phyloP scores from a whole-genome alignment of 2,113 vertebrate genomes.

The Nyctereutes procyonoides region DNA sequence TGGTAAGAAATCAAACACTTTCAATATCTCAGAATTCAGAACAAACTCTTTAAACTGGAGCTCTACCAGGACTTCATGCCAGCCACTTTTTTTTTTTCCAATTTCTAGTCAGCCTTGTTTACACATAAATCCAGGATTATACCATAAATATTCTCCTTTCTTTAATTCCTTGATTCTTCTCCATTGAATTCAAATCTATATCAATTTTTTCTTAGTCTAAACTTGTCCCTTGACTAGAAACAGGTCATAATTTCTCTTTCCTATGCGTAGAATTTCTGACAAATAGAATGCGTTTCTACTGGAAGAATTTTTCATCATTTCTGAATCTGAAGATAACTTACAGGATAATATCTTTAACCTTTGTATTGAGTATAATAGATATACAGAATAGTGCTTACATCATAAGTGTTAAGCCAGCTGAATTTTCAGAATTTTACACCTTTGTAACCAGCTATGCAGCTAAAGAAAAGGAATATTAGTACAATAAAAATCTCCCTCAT shows the following conservation, averaged over 20 bases:
- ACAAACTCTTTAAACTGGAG: not conserved
- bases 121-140: not conserved
- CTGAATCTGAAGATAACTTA: slow-evolving; percentile 32
- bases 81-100: not conserved
- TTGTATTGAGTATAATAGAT: not conserved
- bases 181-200: slow-evolving; percentile 12
- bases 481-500: not conserved
- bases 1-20: not conserved
- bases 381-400: not conserved
- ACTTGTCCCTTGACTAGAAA: not conserved
- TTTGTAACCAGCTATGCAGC: not conserved
- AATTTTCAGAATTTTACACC: not conserved
- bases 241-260: not conserved
- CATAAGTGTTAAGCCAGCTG: not conserved
- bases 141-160: not conserved
- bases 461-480: not conserved
- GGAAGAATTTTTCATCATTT: not conserved
- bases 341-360: not conserved
- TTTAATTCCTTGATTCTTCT: slow-evolving; percentile 7
- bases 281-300: slow-evolving; percentile 25
- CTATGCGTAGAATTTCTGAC: not conserved
- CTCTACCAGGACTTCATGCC: not conserved
- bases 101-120: not conserved
- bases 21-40: not conserved
- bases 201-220: slow-evolving; percentile 17